These are phyloP conservation scores for Heliothis virescens DNA, from an alignment of 1,140 invertebrate genomes.

Conservation along the genomic window DNA sequence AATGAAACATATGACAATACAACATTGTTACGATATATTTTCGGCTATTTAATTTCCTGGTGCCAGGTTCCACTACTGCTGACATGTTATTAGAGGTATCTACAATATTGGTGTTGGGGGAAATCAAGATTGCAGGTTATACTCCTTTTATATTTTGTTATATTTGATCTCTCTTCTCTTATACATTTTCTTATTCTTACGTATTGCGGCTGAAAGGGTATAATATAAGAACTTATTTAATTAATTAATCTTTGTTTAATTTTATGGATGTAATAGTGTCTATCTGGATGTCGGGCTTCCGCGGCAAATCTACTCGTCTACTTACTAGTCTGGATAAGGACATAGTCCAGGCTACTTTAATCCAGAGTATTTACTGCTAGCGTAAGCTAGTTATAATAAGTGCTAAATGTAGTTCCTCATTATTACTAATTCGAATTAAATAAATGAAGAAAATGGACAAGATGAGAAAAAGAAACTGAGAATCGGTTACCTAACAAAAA, in stretches of 20 bases:
- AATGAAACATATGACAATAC: not conserved
- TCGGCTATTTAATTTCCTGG: constrained; percentile 17
- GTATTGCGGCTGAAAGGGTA: no score
- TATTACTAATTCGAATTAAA: not conserved
- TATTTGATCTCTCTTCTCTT: no score
- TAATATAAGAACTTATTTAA: no score
- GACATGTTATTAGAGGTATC: constrained; percentile 19
- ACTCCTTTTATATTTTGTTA: not conserved
- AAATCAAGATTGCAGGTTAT: not conserved
- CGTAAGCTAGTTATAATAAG: no score
- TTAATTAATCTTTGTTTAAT: no score
- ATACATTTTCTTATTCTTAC: no score
- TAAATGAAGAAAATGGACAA: not conserved
- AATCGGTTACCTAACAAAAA: not conserved
- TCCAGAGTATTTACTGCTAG: no score
- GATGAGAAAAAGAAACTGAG: not conserved
- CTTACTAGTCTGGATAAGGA: no score
- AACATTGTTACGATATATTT: not conserved
- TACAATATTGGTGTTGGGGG: not conserved
- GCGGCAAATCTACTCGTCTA: no score
- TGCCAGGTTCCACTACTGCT: not conserved
- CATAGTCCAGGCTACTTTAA: no score
- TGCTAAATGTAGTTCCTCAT: not conserved
- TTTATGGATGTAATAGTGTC: no score
- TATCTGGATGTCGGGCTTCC: no score